Evolutionary conservation across 2,113 vertebrate species (phyloP), one percentile per base, ranked within the genome.

Genomic region (Scalopus aquaticus): DNA sequence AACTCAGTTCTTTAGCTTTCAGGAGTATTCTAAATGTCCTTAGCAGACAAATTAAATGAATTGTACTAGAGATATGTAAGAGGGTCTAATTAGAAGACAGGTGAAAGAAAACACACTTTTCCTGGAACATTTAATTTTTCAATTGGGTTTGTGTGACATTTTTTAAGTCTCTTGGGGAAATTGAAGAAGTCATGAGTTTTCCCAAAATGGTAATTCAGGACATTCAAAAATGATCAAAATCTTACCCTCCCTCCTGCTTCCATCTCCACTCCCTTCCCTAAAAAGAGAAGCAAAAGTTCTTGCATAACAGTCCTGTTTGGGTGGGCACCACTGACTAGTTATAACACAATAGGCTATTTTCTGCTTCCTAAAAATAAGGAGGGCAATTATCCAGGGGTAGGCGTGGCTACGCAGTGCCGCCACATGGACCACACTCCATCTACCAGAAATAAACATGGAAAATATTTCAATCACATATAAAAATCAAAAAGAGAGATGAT

Each of bases 271-370:
- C 65, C 46, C 56, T 65, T 84, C 51, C 60, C 30, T 62, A 42
- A 84, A 91, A 82, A 90, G 22, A 89, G 54, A 95, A 74, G 80
- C 67, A 90, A 85, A 94, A 76, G 35, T 93, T 90, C 44, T 96
- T 96, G 81, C 77, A 42, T 91, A 83, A 93, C 72, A 72, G 51
- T 85, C 80, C 54, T 51, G 74, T 82, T 54, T 97, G 93, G 89
- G 95, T 95, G 95, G 96, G 93, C 30, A 73, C 24, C 28, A 17
- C 2, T n/a, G 72, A 39, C 89, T 96, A 91, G 93, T 94, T 93
- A 92, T 87, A 96, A 95, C 32, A 96, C 94, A 97, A 97, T 96
- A 78, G 87, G 28, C 87, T 94, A 95, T 97, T 97, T 96, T 97
- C 80, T 91, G 83, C 49, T 92, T 95, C 87, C 93, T 95, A 93